These are phyloP conservation scores for Vidua macroura DNA, from an alignment of 2,113 vertebrate species.

Conservation along the genomic window DNA sequence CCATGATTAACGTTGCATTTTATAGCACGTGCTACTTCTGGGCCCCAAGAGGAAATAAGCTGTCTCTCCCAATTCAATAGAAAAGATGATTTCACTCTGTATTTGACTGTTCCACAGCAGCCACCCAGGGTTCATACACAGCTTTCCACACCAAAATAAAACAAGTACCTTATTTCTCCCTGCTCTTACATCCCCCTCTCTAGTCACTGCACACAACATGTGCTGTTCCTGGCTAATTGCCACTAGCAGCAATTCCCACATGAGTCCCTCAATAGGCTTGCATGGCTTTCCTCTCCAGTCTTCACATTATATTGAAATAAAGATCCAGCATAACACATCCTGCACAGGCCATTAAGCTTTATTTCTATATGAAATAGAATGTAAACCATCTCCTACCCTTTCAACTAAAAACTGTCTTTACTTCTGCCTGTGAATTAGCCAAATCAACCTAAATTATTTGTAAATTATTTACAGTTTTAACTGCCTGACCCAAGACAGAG, in stretches of 20 bases:
- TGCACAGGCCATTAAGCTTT: background rate
- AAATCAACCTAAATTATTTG: background rate
- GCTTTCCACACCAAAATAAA: background rate
- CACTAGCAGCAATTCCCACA: background rate
- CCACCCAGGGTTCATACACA: background rate
- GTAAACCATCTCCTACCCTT: background rate
- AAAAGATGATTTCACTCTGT: background rate
- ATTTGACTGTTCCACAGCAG: background rate
- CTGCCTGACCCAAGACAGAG: background rate
- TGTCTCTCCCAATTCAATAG: background rate
- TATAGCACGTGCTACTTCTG: background rate
- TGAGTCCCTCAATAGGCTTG: background rate
- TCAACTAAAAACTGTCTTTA: background rate
- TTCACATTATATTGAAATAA: background rate
- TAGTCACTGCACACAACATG: background rate
- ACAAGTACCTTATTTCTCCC: background rate
- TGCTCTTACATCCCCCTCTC: background rate
- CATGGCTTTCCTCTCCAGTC: background rate
- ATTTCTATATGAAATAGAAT: background rate
- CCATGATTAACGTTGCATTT: background rate
- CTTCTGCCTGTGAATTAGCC: background rate
- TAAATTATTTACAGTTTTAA: background rate
- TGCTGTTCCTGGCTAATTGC: background rate
- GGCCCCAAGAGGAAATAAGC: background rate
- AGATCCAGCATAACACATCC: background rate